Conservation (phyloP, 2,888 invertebrate genomes). For the Callosobruchus maculatus region DNA sequence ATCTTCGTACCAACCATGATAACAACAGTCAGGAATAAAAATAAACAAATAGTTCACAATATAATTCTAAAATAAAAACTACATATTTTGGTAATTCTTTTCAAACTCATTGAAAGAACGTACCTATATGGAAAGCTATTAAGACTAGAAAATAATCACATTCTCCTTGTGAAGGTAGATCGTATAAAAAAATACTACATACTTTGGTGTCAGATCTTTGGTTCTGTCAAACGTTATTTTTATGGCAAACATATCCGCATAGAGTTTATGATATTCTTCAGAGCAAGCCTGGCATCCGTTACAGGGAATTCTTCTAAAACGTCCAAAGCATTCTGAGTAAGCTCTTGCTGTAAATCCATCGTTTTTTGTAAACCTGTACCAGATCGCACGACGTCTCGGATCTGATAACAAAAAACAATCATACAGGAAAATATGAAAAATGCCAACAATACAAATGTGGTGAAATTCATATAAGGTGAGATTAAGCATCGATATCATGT, state of each 20-base stretch:
- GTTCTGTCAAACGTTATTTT: not conserved
- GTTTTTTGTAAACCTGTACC: conserved; percentile 73
- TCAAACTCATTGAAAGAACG: not conserved
- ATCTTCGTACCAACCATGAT: no score
- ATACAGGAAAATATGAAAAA: no score
- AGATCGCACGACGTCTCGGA: conserved; percentile 28
- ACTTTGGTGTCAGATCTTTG: not conserved
- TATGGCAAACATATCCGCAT: conserved; percentile 11
- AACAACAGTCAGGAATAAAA: no score
- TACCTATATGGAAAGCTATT: not conserved
- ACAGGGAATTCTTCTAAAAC: conserved; percentile 70
- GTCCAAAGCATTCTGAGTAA: conserved; percentile 67
- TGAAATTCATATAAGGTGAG: no score
- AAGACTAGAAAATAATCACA: not conserved
- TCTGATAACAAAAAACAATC: not conserved
- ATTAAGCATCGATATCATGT: no score
- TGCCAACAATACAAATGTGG: no score
- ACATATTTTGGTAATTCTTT: not conserved
- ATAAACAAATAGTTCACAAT: no score
- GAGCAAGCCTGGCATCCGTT: conserved; percentile 75
- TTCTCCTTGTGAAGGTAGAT: not conserved
- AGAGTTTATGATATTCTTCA: conserved; percentile 77
- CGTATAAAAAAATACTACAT: not conserved
- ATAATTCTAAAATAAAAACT: no score
- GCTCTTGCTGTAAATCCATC: conserved; percentile 66